phyloP scores from a whole-genome alignment of 2,797 vertebrate species.

The Sternarchorhynchus goeldii region DNA sequence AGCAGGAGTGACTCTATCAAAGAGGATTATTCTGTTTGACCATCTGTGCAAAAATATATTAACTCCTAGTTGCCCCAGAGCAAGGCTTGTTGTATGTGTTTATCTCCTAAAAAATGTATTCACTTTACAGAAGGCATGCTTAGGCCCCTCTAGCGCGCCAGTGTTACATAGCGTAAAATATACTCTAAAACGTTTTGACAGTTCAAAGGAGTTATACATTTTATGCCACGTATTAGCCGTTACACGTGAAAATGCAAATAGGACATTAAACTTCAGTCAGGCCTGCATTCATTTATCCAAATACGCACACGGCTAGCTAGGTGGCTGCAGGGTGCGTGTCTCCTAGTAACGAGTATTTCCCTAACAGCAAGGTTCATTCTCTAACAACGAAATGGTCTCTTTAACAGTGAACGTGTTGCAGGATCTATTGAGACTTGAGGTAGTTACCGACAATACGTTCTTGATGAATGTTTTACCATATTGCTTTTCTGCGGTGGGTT shows the following conservation, averaged over 20 bases:
- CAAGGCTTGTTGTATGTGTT: constrained; percentile 1
- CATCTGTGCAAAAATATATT: constrained; percentile 58
- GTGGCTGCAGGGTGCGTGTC: background rate
- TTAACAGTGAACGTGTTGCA: background rate
- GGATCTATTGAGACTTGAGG: background rate
- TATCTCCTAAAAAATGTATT: background rate
- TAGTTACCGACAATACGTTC: background rate
- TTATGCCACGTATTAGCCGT: too few relatives aligned
- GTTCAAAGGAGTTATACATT: too few relatives aligned
- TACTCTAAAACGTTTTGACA: too few relatives aligned
- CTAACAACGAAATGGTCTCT: constrained; percentile 23
- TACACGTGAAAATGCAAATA: too few relatives aligned
- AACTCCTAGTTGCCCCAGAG: constrained; percentile 48
- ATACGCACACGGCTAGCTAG: too few relatives aligned
- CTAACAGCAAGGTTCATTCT: constrained; percentile 12
- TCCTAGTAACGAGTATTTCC: constrained; percentile 27
- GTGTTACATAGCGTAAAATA: background rate
- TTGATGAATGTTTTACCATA: background rate
- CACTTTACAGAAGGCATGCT: background rate
- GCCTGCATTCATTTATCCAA: too few relatives aligned
- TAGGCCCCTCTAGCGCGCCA: background rate
- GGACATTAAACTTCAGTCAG: too few relatives aligned
- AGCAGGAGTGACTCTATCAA: constrained; percentile 55
- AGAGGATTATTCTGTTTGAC: constrained; percentile 61
- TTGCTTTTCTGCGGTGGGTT: background rate